phyloP scores from a whole-genome alignment of 1,140 invertebrate genomes.

The Zaprionus vittiger region DNA sequence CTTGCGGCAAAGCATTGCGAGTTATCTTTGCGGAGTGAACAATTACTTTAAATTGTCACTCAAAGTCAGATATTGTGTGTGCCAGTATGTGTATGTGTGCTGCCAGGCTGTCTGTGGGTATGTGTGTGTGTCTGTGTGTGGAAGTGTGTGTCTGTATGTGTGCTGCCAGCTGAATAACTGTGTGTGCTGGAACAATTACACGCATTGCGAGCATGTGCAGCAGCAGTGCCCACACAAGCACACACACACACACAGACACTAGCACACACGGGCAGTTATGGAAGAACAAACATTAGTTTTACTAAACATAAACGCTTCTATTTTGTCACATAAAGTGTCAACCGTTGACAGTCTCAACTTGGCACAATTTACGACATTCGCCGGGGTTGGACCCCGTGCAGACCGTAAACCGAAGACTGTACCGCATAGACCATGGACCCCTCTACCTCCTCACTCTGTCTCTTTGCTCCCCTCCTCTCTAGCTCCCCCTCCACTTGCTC shows the following conservation, averaged over 20 bases:
- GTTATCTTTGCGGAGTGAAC: constrained; percentile 11
- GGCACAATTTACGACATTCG: constrained; percentile 58
- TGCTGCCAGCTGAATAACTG: constrained; percentile 28
- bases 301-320: constrained; percentile 53
- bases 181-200: constrained; percentile 50
- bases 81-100: neutral
- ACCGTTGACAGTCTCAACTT: constrained; percentile 63
- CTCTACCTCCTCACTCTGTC: neutral
- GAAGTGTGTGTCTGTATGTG: constrained; percentile 11
- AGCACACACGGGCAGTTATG: neutral
- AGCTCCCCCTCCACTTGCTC: neutral
- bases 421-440: neutral
- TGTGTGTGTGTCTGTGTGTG: neutral
- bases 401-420: constrained; percentile 3
- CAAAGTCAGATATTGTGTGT: constrained; percentile 32
- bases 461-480: too few species aligned
- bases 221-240: constrained; percentile 22
- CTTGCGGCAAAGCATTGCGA: constrained; percentile 5
- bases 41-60: constrained; percentile 47
- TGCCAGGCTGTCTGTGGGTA: neutral
- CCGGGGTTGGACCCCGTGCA: neutral
- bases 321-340: constrained; percentile 67
- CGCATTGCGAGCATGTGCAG: constrained; percentile 38
- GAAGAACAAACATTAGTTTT: constrained; percentile 55
- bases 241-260: neutral